Evolutionary conservation across 2,113 vertebrate genomes (phyloP).

Genomic region (Corythoichthys intestinalis): DNA sequence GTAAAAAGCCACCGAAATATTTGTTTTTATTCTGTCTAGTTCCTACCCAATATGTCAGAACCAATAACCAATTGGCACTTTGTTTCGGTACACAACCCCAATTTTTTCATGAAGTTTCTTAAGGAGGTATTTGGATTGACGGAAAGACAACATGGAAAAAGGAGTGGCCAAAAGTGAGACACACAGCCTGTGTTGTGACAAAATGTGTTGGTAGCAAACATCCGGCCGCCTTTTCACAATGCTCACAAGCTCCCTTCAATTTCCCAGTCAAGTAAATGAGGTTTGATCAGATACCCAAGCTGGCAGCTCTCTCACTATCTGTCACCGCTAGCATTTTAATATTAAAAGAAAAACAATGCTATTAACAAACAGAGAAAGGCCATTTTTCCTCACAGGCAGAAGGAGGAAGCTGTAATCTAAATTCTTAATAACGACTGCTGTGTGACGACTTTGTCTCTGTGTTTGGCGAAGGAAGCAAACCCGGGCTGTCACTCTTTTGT

Average conservation of each 20-base stretch:
- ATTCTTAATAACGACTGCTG: slow-evolving; percentile 65
- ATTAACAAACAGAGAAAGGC: slow-evolving; percentile 54
- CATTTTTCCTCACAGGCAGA: slow-evolving; percentile 35
- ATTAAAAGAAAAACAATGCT: slow-evolving; percentile 58
- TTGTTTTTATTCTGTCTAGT: no score
- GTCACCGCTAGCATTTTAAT: slow-evolving; percentile 64
- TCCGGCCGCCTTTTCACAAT: slow-evolving; percentile 36
- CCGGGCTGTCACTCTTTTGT: slow-evolving; percentile 49
- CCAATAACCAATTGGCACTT: no score
- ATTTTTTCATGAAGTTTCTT: slow-evolving; percentile 1
- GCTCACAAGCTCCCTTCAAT: slow-evolving; percentile 52
- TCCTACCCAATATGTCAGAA: no score
- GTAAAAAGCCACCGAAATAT: no score
- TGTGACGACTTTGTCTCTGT: slow-evolving; percentile 49
- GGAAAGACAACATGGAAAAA: slow-evolving; percentile 13
- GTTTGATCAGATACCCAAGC: slow-evolving; percentile 51
- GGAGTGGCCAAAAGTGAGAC: slow-evolving; percentile 27
- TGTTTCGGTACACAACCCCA: no score
- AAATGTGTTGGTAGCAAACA: slow-evolving; percentile 43
- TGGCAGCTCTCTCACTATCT: slow-evolving; percentile 43
- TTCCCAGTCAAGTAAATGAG: slow-evolving; percentile 40
- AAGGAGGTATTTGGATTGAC: background rate
- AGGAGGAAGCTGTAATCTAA: slow-evolving; percentile 55
- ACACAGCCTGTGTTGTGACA: slow-evolving; percentile 8
- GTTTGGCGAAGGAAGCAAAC: slow-evolving; percentile 47